Base-by-base conservation (phyloP, 2,113 vertebrate genomes). In the Protomyctophum bolini region DNA sequence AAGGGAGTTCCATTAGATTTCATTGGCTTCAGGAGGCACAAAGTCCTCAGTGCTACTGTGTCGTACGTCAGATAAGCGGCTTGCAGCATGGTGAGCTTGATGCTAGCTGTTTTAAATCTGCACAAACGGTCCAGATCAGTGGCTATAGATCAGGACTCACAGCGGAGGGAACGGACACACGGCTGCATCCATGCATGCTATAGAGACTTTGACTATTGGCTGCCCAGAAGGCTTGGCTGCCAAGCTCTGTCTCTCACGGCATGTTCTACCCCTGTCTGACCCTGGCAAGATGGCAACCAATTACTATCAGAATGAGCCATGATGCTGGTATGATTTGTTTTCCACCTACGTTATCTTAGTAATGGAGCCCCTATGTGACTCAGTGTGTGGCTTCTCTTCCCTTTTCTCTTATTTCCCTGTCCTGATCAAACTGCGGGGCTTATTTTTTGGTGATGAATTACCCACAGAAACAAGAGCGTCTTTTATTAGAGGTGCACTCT, bases 401-500 rank as follows among this genome's bases (percentile, higher is more conserved):
- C 69, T 66, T 58, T 58, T 46, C 68, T 77, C 8, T 7, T 74
- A 55, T 79, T 74, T 84, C 74, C 66, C 46, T 70, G 15, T 58
- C 45, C 1, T 0, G 63, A 70, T 46, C 50, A 68, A 66, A 68
- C 29, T 15, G n/a, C 68, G 47, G 66, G 67, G 48, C 28, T 74
- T 29, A 41, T 41, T 51, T 52, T 51, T 61, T 75, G 56, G 62
- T 69, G 54, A 78, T 76, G 61, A 75, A 72, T 85, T 55, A 74
- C 70, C 45, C 76, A 58, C 58, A 21, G 7, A 62, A 65, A 77
- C 73, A 73, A 62, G 47, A 63, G 65, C 68, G 15, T 56, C 75
- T 81, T 81, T 82, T 79, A 82, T 80, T 70, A 73, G 73, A 75
- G 77, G 79, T 67, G 67, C 67, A 70, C 69, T 60, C 68, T 82